Evolutionary conservation across 2,888 invertebrate species (phyloP).

Genomic region (Taenaris catops): DNA sequence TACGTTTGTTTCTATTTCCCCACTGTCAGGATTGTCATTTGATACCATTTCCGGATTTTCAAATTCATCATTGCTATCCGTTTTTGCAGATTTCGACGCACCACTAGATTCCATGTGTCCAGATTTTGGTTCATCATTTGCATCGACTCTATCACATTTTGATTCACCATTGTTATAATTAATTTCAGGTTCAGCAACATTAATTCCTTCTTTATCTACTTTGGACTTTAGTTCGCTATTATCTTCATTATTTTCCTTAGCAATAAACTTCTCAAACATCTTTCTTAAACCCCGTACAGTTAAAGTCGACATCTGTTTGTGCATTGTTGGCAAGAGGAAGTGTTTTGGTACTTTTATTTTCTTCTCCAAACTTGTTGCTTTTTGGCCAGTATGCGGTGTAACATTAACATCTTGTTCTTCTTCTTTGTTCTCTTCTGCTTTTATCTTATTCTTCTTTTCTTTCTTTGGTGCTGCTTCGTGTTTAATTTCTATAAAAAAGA

Average conservation of each 20-base stretch:
- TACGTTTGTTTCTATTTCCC: not conserved
- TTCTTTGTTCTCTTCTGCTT: conserved; percentile 22
- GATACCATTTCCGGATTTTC: not conserved
- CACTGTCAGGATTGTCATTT: not conserved
- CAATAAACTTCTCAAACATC: conserved; percentile 35
- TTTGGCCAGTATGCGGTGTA: conserved; percentile 9
- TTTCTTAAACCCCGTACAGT: conserved; percentile 28
- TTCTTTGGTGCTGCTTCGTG: conserved; percentile 25
- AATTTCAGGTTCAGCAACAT: no score
- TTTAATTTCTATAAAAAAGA: conserved; percentile 30
- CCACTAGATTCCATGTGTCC: no score
- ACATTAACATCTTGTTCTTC: conserved; percentile 21
- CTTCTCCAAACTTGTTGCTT: conserved; percentile 28
- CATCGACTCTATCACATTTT: conserved; percentile 15
- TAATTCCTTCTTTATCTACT: no score
- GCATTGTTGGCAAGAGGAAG: conserved; percentile 43
- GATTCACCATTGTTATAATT: no score
- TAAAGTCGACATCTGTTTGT: conserved; percentile 30
- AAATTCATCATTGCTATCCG: not conserved
- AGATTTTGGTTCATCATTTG: not conserved
- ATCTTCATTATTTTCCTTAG: not conserved
- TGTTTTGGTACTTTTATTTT: conserved; percentile 32
- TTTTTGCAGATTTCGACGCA: conserved; percentile 18
- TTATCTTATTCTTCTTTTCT: conserved; percentile 25
- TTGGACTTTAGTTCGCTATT: not conserved